Percentiles rank a stretch among this genome's conserved stretches.
These are phyloP conservation scores for Trissolcus basalis DNA, from an alignment of 1,140 invertebrate genomes.

Conservation along the genomic window DNA sequence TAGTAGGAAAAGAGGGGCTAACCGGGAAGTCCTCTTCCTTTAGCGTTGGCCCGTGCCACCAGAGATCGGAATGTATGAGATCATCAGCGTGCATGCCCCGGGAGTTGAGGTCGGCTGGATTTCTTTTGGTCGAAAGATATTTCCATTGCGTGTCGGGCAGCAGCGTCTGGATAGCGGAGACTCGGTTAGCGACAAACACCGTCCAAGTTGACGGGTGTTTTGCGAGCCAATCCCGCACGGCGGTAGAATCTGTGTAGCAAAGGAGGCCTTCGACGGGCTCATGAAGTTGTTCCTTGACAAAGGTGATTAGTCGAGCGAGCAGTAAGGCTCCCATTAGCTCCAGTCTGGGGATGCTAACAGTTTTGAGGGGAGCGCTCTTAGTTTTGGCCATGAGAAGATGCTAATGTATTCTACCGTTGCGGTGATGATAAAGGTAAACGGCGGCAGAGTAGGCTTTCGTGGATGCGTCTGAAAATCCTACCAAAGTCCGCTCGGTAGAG, in stretches of 20 bases:
- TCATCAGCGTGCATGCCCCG: constrained; percentile 48
- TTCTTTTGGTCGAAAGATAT: constrained; percentile 66
- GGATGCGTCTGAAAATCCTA: constrained; percentile 36
- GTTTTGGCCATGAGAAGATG: neutral
- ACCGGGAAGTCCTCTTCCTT: no score
- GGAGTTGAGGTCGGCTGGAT: constrained; percentile 72
- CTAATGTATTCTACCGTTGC: neutral
- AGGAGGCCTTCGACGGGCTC: neutral
- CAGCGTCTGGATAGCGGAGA: constrained; percentile 66
- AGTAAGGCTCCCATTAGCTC: neutral
- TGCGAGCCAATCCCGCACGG: constrained; percentile 60
- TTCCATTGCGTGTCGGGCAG: constrained; percentile 57
- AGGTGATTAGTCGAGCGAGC: no score
- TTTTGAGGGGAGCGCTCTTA: constrained; percentile 17
- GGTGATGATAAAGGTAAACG: constrained; percentile 25
- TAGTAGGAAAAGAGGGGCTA: no score
- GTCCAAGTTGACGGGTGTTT: constrained; percentile 58
- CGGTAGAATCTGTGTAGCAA: constrained; percentile 66
- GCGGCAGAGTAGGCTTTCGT: constrained; percentile 12
- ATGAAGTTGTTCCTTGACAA: no score
- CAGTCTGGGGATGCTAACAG: constrained; percentile 11
- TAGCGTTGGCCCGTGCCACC: constrained; percentile 22
- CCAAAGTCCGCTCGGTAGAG: no score
- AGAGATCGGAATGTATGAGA: neutral
- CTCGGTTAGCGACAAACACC: constrained; percentile 70